Evolutionary conservation across 2,888 invertebrate species (phyloP), one percentile per base, ranked within the genome.

Genomic region (Opisthograptis luteolata): DNA sequence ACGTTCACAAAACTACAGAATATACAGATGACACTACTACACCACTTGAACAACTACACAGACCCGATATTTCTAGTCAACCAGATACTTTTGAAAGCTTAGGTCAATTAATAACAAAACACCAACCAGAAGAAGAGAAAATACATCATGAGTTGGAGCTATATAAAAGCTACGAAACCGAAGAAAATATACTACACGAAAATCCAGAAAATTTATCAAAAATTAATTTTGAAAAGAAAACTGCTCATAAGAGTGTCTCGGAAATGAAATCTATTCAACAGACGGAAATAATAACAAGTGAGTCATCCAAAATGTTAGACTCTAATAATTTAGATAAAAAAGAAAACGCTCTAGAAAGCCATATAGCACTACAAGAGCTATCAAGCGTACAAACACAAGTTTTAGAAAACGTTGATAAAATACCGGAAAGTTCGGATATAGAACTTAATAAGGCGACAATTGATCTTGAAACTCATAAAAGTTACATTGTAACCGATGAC

Each of bases 201-300:
- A 35, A 36, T 30, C 57, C 75, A 9, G 55, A 68, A 52, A 55
- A 55, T 20, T 54, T 85, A 6, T 24, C 31, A 3, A 44, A 32
- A 19, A 24, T 39, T 27, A 48, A 53, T 10, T n/a, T 37, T 20
- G 37, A 48, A 34, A 32, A 43, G 9, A 52, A 50, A 32, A 14
- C 15, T 9, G 83, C 82, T 20, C 66, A 73, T 20, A 61, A 69
- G 62, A 45, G 62, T 37, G 35, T 83, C 31, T 62, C 55, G 5
- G 78, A 79, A 66, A 62, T 78, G 59, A 78, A 75, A 59, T 72
- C 81, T 12, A 49, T 87, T 32, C 62, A 80, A 45, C 77, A 75
- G 59, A 73, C 68, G 1, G 77, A 79, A 68, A 56, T 79, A 3
- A 50, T 79, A 27, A 27, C 62, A 15, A 66, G 49, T 12, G 85